Evolutionary conservation across 2,888 invertebrate genomes (phyloP), one percentile per base, ranked within the genome.

Genomic region (Mythimna pallens): DNA sequence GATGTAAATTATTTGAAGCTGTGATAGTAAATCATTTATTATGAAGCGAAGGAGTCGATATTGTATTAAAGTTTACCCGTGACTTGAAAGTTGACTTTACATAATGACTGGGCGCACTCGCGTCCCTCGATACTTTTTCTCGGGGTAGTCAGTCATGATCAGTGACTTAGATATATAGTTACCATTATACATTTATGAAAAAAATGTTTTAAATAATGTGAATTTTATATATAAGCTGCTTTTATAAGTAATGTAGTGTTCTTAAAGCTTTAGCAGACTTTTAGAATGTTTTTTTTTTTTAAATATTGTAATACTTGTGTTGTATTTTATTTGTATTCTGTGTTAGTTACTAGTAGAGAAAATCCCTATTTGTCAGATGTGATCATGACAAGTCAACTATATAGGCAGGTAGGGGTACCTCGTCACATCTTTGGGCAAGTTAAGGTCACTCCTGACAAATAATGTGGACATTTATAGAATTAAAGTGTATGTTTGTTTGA

Each of bases 231-330:
- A 67, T 91, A 89, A 90, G 86, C 85, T 81, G 91, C 92, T 92
- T 92, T 88, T 86, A 82, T 89, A 90, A 90, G 86, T 87, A 88
- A 86, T 80, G 89, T 94, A 93, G 93, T 91, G 89, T 91, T 91
- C 86, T 88, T 79, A 86, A 92, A 93, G 94, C 94, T 95, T 95
- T 93, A 94, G 95, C 91, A 84, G 88, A 89, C 90, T 92, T 92
- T 92, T 92, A 92, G 82, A 90, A 89, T 84, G 84, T 86, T 88
- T 91, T 91, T 47, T 7, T 1, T 47, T 92, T 93, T 86, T 84
- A 86, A 79, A 85, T 84, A 85, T 82, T 84, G 85, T 87, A 88
- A 83, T 82, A 83, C 79, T 83, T 88, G 89, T 77, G 80, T 85
- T 88, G 89, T 77, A 78, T 82, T 88, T 89, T 84, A 85, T 85